Conservation (phyloP, 2,888 invertebrate genomes). For the Luffia ferchaultella region DNA sequence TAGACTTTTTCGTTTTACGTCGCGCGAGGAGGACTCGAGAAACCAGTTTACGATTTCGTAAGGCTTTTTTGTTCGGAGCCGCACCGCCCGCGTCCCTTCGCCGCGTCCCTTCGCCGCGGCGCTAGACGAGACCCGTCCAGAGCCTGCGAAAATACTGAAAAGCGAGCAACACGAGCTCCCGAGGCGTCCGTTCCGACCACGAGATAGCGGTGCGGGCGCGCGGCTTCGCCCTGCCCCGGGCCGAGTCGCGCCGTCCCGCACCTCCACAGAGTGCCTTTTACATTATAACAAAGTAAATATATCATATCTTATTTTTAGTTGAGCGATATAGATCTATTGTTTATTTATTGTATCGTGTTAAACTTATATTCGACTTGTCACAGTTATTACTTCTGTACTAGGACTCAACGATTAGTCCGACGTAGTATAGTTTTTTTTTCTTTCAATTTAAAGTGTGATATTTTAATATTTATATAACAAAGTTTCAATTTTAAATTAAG, state of each 20-base stretch:
- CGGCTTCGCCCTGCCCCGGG: neutral
- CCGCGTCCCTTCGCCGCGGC: neutral
- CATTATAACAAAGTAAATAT: slow-evolving; percentile 53
- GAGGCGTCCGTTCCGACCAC: slow-evolving; percentile 15
- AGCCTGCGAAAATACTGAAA: slow-evolving; percentile 32
- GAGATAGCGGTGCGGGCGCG: neutral
- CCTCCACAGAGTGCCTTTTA: slow-evolving; percentile 51
- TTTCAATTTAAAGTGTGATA: slow-evolving; percentile 67
- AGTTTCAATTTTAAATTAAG: slow-evolving; percentile 63
- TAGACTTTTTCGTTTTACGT: slow-evolving; percentile 38
- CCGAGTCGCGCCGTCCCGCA: neutral
- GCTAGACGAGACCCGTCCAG: slow-evolving; percentile 14
- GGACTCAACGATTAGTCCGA: slow-evolving; percentile 58
- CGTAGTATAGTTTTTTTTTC: slow-evolving; percentile 50
- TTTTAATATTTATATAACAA: slow-evolving; percentile 66
- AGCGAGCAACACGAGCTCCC: slow-evolving; percentile 42
- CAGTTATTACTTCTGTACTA: slow-evolving; percentile 62
- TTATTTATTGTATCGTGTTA: slow-evolving; percentile 63
- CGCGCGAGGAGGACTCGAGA: slow-evolving; percentile 43
- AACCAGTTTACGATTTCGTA: slow-evolving; percentile 57
- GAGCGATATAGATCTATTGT: slow-evolving; percentile 59
- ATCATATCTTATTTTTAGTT: slow-evolving; percentile 61
- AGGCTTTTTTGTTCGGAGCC: slow-evolving; percentile 41
- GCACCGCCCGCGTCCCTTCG: neutral
- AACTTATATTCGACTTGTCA: slow-evolving; percentile 60